These are phyloP conservation scores for Sinocyclocheilus maitianheensis DNA, from an alignment of 2,113 vertebrate genomes.

Conservation along the genomic window DNA sequence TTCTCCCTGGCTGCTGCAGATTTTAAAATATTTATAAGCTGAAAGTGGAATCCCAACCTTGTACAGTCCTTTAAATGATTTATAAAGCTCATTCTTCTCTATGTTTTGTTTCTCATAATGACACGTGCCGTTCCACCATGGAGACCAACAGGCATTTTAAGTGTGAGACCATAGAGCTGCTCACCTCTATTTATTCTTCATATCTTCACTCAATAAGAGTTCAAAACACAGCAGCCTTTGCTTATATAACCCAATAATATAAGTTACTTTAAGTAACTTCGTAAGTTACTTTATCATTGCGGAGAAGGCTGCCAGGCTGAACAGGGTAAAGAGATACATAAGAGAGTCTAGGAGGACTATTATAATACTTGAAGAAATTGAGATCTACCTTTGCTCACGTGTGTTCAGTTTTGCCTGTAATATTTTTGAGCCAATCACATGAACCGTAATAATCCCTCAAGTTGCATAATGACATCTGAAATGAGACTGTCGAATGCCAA, in stretches of 20 bases:
- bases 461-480: too few relatives aligned
- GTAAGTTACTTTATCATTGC: not conserved
- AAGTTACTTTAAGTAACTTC: not conserved
- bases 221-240: constrained; percentile 1
- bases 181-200: constrained; percentile 34
- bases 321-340: not conserved
- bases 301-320: not conserved
- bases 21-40: constrained; percentile 57
- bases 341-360: not conserved
- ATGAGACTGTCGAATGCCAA: not conserved
- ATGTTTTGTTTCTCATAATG: not conserved
- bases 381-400: not conserved
- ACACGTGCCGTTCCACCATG: not conserved
- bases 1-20: constrained; percentile 40
- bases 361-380: not conserved
- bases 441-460: not conserved
- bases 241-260: not conserved
- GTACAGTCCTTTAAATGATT: constrained; percentile 18
- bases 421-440: not conserved
- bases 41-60: constrained; percentile 51
- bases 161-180: not conserved
- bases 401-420: not conserved
- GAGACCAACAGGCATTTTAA: constrained; percentile 48
- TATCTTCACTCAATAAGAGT: not conserved
- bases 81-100: not conserved